phyloP scores from a whole-genome alignment of 1,140 invertebrate genomes.

The Rhopalosiphum padi region DNA sequence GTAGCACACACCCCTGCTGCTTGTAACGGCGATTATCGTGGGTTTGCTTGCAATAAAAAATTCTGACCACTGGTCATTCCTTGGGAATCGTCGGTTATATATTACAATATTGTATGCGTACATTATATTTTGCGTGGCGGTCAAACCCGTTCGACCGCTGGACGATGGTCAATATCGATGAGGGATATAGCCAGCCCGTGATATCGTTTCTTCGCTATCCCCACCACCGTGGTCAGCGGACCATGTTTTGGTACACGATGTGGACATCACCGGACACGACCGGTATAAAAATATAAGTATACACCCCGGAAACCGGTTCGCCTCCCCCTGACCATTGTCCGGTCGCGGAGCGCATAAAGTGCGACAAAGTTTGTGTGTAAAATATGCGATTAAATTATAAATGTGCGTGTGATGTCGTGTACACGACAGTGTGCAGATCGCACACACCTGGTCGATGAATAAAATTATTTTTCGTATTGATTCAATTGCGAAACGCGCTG shows the following conservation, averaged over 20 bases:
- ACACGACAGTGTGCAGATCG: neutral
- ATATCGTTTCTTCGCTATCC: slow-evolving; percentile 35
- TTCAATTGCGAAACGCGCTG: neutral
- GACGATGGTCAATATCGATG: slow-evolving; percentile 57
- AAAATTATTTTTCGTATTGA: neutral
- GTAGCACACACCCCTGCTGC: slow-evolving; percentile 4
- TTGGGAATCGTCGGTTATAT: slow-evolving; percentile 55
- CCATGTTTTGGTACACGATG: slow-evolving; percentile 56
- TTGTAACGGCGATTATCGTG: slow-evolving; percentile 24
- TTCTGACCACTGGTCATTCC: slow-evolving; percentile 43
- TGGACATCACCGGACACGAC: slow-evolving; percentile 44
- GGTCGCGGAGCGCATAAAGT: neutral
- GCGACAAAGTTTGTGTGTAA: slow-evolving; percentile 21
- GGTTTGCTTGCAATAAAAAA: slow-evolving; percentile 8
- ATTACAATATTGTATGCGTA: neutral
- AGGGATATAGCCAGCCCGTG: neutral
- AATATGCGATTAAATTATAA: slow-evolving; percentile 34
- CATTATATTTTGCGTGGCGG: slow-evolving; percentile 20
- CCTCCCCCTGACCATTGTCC: slow-evolving; percentile 31
- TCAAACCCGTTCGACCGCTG: slow-evolving; percentile 57
- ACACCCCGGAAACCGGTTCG: slow-evolving; percentile 38
- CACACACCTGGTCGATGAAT: neutral
- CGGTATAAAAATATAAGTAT: slow-evolving; percentile 31
- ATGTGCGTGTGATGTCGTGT: neutral
- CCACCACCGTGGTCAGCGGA: neutral